These are phyloP conservation scores for Brienomyrus longianalis DNA, from an alignment of 2,113 vertebrate genomes.

Conservation along the genomic window DNA sequence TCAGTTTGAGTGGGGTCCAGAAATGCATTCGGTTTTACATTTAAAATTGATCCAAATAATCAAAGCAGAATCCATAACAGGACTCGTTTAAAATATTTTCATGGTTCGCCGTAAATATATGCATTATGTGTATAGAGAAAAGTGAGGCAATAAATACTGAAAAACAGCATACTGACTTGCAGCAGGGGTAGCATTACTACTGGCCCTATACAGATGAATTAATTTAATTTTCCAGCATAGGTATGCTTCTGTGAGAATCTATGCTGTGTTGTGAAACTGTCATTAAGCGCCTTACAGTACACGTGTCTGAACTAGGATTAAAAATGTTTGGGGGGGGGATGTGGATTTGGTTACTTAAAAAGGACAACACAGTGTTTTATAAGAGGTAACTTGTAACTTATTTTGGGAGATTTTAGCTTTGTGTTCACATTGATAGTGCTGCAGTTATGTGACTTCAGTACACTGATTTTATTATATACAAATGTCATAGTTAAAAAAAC, in stretches of 20 bases:
- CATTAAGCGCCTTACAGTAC: not conserved
- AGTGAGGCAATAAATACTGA: not conserved
- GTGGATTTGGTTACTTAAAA: not conserved
- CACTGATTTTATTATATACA: not conserved
- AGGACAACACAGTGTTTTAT: not conserved
- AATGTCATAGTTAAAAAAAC: not conserved
- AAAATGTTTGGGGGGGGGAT: not conserved
- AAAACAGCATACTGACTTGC: not conserved
- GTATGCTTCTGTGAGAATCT: not conserved
- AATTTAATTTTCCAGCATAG: not conserved
- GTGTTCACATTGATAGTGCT: not conserved
- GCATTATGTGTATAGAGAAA: not conserved
- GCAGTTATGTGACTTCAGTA: not conserved
- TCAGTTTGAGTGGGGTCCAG: not conserved
- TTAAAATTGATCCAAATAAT: not conserved
- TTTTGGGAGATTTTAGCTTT: not conserved
- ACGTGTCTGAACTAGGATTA: not conserved
- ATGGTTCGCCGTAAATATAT: not conserved
- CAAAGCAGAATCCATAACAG: not conserved
- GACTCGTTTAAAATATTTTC: not conserved
- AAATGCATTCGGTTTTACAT: not conserved
- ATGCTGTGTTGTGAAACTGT: not conserved
- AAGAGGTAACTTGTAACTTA: not conserved
- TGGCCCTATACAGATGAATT: not conserved
- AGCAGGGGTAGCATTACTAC: not conserved